Conservation (phyloP, 2,113 vertebrate genomes). For the Cisticola juncidis region DNA sequence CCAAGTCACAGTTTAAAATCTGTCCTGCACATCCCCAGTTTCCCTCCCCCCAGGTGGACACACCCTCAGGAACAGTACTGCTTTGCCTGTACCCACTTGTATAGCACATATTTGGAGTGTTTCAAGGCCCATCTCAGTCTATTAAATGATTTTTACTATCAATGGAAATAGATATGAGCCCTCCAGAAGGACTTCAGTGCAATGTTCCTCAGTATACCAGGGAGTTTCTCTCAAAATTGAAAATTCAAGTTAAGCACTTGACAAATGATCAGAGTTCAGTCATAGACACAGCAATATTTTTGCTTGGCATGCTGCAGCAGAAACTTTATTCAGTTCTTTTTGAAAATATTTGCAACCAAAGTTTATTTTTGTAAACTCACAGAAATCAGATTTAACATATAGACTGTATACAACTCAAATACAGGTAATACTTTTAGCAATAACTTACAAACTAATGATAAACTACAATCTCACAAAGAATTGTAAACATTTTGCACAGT, state of each 20-base stretch:
- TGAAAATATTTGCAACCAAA: slow-evolving; percentile 74
- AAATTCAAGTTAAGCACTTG: not conserved
- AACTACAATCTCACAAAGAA: slow-evolving; percentile 81
- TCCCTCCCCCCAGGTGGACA: not conserved
- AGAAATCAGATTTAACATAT: slow-evolving; percentile 78
- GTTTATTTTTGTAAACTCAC: slow-evolving; percentile 75
- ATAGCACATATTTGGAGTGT: too few relatives aligned
- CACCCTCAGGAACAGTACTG: not conserved
- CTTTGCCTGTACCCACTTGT: not conserved
- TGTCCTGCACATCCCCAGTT: accelerated
- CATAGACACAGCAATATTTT: slow-evolving; percentile 52
- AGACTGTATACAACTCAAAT: slow-evolving; percentile 80
- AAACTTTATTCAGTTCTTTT: slow-evolving; percentile 76
- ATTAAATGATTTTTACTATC: not conserved
- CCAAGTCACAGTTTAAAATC: not conserved
- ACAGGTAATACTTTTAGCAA: slow-evolving; percentile 79
- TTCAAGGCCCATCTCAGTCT: not conserved
- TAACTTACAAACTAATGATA: slow-evolving; percentile 84
- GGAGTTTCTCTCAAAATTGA: not conserved
- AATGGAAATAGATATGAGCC: not conserved
- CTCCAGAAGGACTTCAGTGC: not conserved
- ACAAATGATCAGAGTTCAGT: not conserved
- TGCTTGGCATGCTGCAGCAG: slow-evolving; percentile 73
- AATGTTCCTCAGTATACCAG: too few relatives aligned
- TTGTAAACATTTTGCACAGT: slow-evolving; percentile 86